These are phyloP conservation scores for Nothoprocta pentlandii DNA, from an alignment of 2,113 vertebrate species.

Conservation along the genomic window DNA sequence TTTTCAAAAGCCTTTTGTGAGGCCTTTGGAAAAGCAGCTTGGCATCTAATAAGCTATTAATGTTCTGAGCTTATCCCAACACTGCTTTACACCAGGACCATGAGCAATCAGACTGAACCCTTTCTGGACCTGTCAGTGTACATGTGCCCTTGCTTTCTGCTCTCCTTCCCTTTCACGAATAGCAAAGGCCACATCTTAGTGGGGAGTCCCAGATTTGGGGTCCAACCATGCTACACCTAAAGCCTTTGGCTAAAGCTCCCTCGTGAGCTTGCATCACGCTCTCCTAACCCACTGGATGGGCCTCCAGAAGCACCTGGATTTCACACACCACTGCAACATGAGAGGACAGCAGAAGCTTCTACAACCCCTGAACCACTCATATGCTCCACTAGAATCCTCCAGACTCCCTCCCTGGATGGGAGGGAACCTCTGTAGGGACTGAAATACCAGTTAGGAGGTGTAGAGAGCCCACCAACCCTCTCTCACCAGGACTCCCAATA, in stretches of 20 bases:
- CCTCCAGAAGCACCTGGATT: neutral
- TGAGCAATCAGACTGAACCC: no score
- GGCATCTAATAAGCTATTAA: neutral
- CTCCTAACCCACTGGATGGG: neutral
- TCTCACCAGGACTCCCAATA: neutral
- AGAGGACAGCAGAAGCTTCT: neutral
- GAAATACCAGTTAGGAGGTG: neutral
- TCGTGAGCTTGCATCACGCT: neutral
- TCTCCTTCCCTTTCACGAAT: neutral
- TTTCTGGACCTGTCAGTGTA: neutral
- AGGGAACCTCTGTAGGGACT: neutral
- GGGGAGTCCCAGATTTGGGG: neutral
- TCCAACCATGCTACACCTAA: neutral
- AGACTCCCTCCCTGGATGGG: neutral
- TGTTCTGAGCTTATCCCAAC: neutral
- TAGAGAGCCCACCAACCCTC: neutral
- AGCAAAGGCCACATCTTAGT: neutral
- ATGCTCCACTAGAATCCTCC: neutral
- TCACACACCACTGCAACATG: neutral
- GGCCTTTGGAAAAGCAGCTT: neutral
- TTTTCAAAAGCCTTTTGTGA: neutral
- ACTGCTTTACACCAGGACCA: neutral
- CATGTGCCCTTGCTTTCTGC: neutral
- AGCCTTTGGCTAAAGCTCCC: neutral
- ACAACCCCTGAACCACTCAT: neutral